phyloP scores from a whole-genome alignment of 2,797 vertebrate species.

The Sarcophilus harrisii region DNA sequence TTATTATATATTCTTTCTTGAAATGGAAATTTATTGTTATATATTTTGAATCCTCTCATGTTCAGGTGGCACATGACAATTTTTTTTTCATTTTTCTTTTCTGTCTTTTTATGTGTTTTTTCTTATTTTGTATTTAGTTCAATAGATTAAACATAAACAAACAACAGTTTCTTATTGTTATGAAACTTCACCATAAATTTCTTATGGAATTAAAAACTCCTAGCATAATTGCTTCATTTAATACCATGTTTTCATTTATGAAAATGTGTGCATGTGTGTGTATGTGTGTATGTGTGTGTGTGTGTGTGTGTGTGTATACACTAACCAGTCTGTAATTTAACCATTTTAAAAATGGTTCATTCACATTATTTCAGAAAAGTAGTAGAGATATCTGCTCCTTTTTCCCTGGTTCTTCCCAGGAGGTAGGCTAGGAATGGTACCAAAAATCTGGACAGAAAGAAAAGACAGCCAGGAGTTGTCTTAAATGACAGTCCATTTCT shows the following conservation, averaged over 20 bases:
- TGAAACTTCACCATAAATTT: background rate
- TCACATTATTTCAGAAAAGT: background rate
- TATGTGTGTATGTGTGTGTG: too few relatives aligned
- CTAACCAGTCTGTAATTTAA: background rate
- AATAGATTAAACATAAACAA: too few relatives aligned
- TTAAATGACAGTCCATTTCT: background rate
- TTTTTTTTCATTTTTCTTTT: too few relatives aligned
- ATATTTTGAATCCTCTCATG: too few relatives aligned
- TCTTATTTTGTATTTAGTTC: too few relatives aligned
- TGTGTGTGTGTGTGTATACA: background rate
- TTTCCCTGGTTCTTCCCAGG: background rate
- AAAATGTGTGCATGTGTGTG: background rate
- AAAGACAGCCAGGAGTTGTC: background rate
- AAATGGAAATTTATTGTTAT: too few relatives aligned
- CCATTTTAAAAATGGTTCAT: background rate
- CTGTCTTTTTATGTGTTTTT: too few relatives aligned
- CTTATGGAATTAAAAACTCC: background rate
- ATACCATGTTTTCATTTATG: background rate
- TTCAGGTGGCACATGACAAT: too few relatives aligned
- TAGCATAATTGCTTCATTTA: background rate
- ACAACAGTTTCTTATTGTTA: background rate
- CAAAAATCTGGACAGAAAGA: background rate
- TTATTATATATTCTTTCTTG: too few relatives aligned
- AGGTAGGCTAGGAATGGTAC: background rate
- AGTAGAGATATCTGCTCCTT: background rate